Base-by-base conservation (phyloP, 2,113 vertebrate genomes). In the Sprattus sprattus region DNA sequence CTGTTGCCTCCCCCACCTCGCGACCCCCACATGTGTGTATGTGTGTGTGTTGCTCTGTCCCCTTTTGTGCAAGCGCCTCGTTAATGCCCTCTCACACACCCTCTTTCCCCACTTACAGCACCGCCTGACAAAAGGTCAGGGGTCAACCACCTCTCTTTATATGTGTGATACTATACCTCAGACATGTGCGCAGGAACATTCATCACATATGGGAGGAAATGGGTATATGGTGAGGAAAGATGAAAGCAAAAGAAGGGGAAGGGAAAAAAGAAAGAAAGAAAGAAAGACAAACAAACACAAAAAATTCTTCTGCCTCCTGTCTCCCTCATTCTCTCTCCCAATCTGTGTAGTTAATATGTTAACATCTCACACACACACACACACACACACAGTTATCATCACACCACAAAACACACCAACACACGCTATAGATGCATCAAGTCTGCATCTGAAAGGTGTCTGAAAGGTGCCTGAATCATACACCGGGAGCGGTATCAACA, bases 51-150 rank as follows among this genome's bases (percentile, higher is more conserved):
- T 1, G 3, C n/a, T 71, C 7, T 4, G 64, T 28, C n/a, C 25
- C 6, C 25, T 25, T 71, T 25, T 28, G 64, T 71, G 64, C 13
- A 25, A 32, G 64, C 15, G 25, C 25, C 64, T 71, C 64, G 64
- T 71, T 71, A 71, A 71, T 71, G 64, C 64, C n/a, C 64, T 32
- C 64, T 71, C 64, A 28, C 64, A 71, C 64, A 71, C 64, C 64
- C 64, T 71, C 64, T 71, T 71, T 71, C 25, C 13, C n/a, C 64
- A 28, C 64, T 71, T 71, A 28, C 64, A 71, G 64, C 64, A 32
- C 9, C 64, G 15, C 64, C 64, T 25, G 64, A 7, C 64, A 71
- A 71, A 28, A 28, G 64, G 10, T 28, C 64, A 71, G 0, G 28
- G 64, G 22, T 71, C 64, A 71, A 71, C 25, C n/a, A 25, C 25